These are phyloP conservation scores for Casuarius casuarius DNA, from an alignment of 2,113 vertebrate genomes.

Conservation along the genomic window DNA sequence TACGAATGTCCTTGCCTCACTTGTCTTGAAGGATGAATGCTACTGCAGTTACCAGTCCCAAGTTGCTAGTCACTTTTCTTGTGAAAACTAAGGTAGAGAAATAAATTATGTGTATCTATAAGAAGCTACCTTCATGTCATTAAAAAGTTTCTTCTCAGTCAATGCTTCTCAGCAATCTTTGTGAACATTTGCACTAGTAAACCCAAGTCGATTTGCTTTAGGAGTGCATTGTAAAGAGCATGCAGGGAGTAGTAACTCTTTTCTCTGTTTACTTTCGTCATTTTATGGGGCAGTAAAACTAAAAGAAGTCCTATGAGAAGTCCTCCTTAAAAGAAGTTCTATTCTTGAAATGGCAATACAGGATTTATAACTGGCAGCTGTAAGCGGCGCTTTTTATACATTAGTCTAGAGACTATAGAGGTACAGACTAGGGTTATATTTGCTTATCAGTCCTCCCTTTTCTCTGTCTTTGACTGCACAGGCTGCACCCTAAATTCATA, in stretches of 20 bases:
- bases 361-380: background rate
- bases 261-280: background rate
- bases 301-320: background rate
- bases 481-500: background rate
- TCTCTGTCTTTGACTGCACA: background rate
- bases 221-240: background rate
- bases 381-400: background rate
- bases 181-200: background rate
- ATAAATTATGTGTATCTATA: accelerated
- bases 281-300: background rate
- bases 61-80: accelerated
- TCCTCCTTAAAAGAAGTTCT: background rate
- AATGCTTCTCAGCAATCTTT: background rate
- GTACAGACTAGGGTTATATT: background rate
- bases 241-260: background rate
- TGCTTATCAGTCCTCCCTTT: background rate
- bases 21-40: background rate
- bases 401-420: background rate
- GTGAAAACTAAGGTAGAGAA: background rate
- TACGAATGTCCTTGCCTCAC: slow-evolving; percentile 53
- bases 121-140: background rate
- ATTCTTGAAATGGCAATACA: background rate
- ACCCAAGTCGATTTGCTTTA: background rate
- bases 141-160: background rate
- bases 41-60: background rate